These are phyloP conservation scores for Macropodus opercularis DNA, from an alignment of 2,797 vertebrate genomes.

Conservation along the genomic window DNA sequence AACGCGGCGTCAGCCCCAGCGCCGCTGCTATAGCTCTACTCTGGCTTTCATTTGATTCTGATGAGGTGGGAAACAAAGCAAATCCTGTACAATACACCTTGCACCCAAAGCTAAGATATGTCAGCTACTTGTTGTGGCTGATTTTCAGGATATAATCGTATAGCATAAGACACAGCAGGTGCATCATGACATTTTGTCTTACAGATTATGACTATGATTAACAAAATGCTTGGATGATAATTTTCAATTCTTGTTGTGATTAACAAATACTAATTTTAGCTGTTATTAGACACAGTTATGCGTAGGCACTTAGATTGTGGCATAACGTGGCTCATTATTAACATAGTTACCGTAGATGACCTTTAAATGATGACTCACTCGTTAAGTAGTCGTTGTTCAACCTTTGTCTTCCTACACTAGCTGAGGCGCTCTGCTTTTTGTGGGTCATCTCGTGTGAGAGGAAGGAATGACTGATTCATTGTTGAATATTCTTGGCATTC, in stretches of 20 bases:
- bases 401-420: background rate
- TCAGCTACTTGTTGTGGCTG: background rate
- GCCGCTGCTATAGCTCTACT: background rate
- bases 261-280: too few species aligned
- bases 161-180: background rate
- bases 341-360: background rate
- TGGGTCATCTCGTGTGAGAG: background rate
- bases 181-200: background rate
- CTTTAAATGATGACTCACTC: background rate
- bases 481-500: background rate
- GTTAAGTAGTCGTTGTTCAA: background rate
- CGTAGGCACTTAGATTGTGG: too few species aligned
- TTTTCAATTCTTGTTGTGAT: too few species aligned
- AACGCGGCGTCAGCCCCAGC: background rate
- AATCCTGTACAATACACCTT: too few species aligned
- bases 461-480: background rate
- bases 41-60: background rate
- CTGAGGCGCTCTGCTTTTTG: background rate
- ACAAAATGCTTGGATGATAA: too few species aligned
- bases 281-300: background rate
- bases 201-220: too few species aligned
- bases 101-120: background rate
- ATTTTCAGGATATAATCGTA: background rate
- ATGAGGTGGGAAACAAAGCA: background rate
- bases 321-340: background rate